Evolutionary conservation across 2,797 vertebrate species (phyloP).

Genomic region (Calcarius lapponicus): DNA sequence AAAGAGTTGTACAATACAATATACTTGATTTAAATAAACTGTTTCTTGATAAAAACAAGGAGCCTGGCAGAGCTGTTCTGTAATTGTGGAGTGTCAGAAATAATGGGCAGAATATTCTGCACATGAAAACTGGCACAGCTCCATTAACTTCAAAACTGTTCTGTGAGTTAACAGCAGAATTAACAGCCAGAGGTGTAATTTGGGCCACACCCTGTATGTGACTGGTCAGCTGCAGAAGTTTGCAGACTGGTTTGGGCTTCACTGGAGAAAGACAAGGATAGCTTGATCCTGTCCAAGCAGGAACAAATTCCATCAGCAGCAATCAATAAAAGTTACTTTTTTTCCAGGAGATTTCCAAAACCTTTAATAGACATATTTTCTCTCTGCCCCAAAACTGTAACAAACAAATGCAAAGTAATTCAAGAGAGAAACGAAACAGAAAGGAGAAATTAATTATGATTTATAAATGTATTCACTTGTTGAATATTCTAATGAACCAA

Average conservation of each 20-base stretch:
- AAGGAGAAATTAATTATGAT: constrained; percentile 67
- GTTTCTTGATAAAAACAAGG: constrained; percentile 49
- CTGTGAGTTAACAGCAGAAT: background rate
- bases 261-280: background rate
- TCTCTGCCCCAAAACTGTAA: background rate
- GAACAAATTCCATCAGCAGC: background rate
- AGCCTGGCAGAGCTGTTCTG: constrained; percentile 5
- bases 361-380: background rate
- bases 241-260: background rate
- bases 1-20: constrained; percentile 54
- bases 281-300: background rate
- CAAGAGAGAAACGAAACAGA: constrained; percentile 53
- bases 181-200: background rate
- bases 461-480: constrained; percentile 69
- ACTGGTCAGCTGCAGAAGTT: background rate
- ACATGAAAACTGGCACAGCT: background rate
- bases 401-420: constrained; percentile 53
- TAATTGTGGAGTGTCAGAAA: background rate
- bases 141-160: background rate
- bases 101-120: background rate
- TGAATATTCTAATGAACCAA: constrained; percentile 66
- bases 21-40: constrained; percentile 59
- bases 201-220: background rate
- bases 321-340: background rate
- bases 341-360: background rate